Base-by-base conservation (phyloP, 2,888 invertebrate genomes). In the Monochamus alternatus region DNA sequence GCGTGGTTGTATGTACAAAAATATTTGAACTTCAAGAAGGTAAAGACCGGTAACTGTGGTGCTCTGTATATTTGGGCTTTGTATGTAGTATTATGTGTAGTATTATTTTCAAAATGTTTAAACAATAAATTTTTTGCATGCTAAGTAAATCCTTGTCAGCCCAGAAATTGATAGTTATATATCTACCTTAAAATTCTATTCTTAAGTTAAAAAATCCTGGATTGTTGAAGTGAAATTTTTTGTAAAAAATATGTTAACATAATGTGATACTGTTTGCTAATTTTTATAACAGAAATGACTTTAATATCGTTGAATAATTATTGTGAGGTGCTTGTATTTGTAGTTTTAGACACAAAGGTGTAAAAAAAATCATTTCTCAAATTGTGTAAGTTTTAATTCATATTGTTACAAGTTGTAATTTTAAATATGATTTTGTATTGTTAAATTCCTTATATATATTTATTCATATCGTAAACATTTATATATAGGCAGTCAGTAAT, bases 61-160 rank as follows among this genome's bases (percentile, higher is more conserved):
- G 38, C 38, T 38, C 38, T 38, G 7, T 38, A 38, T 38, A 38
- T 38, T 38, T 38, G 38, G 38, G 38, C 38, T 38, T 7, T 38
- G 47, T 7, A 22, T 3, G 55, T 64, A 47, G 64, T 64, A 64
- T 64, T 64, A 64, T 64, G 10, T 44, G 14, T 22, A 64, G 64
- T 64, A 63, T 63, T 63, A 63, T 63, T 63, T 63, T 63, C 8
- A 43, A 43, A 30, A 30, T 22, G 4, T n/a, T 58, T 58, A 58
- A 8, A 22, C 8, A 62, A 62, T 12, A 63, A 43, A 63, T 14
- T 43, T 62, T 63, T 12, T 10, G 38, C 43, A 63, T 63, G 43
- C n/a, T 63, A 63, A 63, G 38, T 43, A 63, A 63, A 63, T 22
- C 2, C 7, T 43, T 43, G 9, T n/a, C 14, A 59, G n/a, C n/a